A percentile compares a stretch with the other conserved stretches of the same genome.
Evolutionary conservation across 2,888 invertebrate species (phyloP).

Genomic region (Archips crataeganus): DNA sequence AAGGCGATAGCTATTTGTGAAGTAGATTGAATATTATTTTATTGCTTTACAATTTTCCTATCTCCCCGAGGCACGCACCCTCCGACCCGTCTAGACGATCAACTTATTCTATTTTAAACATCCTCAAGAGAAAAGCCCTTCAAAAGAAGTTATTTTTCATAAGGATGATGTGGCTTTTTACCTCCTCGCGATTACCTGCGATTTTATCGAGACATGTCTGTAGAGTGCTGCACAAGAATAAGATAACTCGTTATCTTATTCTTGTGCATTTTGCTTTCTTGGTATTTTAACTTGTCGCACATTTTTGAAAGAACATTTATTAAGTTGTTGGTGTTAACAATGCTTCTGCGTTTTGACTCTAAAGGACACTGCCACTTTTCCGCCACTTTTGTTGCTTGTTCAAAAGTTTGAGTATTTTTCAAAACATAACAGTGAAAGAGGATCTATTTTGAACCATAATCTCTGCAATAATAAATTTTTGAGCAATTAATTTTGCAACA

Average conservation of each 20-base stretch:
- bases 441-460: too few species aligned
- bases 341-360: too few species aligned
- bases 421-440: too few species aligned
- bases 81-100: slow-evolving; percentile 76
- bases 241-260: not conserved
- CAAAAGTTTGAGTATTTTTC: too few species aligned
- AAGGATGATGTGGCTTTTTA: slow-evolving; percentile 50
- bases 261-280: not conserved
- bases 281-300: not conserved
- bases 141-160: slow-evolving; percentile 59
- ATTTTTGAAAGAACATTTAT: not conserved
- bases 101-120: slow-evolving; percentile 65
- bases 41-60: slow-evolving; percentile 73
- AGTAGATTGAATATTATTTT: slow-evolving; percentile 70
- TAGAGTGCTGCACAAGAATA: too few species aligned
- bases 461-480: too few species aligned
- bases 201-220: slow-evolving; percentile 16
- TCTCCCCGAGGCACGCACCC: slow-evolving; percentile 70
- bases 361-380: too few species aligned
- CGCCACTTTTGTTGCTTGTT: too few species aligned
- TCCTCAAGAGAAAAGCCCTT: slow-evolving; percentile 57
- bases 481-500: too few species aligned
- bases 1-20: slow-evolving; percentile 45
- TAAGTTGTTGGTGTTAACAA: too few species aligned
- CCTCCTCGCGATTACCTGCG: slow-evolving; percentile 36